Conservation (phyloP, 2,888 invertebrate species). For the Melanostoma scalare region DNA sequence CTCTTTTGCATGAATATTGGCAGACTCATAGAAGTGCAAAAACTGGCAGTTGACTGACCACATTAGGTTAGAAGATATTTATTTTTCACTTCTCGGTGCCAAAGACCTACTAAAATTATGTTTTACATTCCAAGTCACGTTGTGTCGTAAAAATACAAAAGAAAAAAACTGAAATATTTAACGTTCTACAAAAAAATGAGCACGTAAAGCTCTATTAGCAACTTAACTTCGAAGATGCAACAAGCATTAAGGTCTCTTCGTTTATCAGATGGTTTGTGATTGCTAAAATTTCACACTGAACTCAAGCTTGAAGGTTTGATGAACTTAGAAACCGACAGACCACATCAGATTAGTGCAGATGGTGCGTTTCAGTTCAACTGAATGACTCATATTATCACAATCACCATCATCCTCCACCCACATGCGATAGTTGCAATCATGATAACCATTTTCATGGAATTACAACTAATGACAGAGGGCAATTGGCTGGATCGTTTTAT, state of each 20-base stretch:
- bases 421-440: conserved; percentile 28
- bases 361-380: conserved; percentile 6
- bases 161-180: conserved; percentile 8
- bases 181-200: not conserved
- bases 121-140: conserved; percentile 57
- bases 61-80: not conserved
- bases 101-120: conserved; percentile 44
- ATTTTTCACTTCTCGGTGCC: conserved; percentile 11
- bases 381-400: conserved; percentile 33
- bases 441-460: conserved; percentile 16
- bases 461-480: conserved; percentile 36
- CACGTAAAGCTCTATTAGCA: not conserved
- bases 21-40: conserved; percentile 52
- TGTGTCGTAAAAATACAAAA: conserved; percentile 19
- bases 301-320: conserved; percentile 21
- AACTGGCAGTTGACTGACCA: conserved; percentile 54
- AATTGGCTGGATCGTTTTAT: conserved; percentile 40
- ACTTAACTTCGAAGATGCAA: not conserved
- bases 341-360: conserved; percentile 26
- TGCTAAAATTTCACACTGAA: not conserved
- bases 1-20: conserved; percentile 29
- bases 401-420: conserved; percentile 1
- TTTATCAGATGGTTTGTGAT: too few species aligned
- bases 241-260: not conserved
- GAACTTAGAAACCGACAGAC: conserved; percentile 32